Conservation (phyloP, 2,797 vertebrate genomes). For the Poecilia picta region DNA sequence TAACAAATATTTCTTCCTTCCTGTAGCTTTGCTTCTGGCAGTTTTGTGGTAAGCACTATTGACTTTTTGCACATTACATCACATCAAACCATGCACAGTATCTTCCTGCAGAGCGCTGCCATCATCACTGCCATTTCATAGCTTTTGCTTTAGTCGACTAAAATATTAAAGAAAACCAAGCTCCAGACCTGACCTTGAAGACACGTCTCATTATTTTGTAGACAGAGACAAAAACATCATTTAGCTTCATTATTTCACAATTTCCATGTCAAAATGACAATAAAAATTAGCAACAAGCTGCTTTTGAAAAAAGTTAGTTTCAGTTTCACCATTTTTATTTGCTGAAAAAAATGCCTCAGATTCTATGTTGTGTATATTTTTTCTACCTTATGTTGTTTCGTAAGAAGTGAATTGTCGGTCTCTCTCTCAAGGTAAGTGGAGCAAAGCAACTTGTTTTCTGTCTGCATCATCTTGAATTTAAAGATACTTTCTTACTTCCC, state of each 20-base stretch:
- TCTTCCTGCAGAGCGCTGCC: background rate
- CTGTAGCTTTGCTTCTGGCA: background rate
- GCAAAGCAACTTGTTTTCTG: background rate
- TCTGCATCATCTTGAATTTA: background rate
- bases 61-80: background rate
- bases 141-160: background rate
- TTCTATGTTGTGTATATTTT: background rate
- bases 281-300: background rate
- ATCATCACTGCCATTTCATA: background rate
- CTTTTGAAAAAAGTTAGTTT: background rate
- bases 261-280: background rate
- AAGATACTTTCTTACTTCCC: background rate
- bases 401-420: background rate
- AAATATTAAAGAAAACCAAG: background rate
- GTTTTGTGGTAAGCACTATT: background rate
- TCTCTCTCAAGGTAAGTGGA: background rate
- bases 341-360: background rate
- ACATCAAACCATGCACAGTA: background rate
- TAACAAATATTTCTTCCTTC: background rate
- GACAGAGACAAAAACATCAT: background rate
- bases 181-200: background rate
- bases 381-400: too few relatives aligned
- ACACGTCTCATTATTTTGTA: background rate
- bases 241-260: background rate
- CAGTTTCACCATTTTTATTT: background rate